A percentile compares a stretch with the other conserved stretches of the same genome.
phyloP scores from a whole-genome alignment of 2,113 vertebrate genomes.

The Taxidea taxus region DNA sequence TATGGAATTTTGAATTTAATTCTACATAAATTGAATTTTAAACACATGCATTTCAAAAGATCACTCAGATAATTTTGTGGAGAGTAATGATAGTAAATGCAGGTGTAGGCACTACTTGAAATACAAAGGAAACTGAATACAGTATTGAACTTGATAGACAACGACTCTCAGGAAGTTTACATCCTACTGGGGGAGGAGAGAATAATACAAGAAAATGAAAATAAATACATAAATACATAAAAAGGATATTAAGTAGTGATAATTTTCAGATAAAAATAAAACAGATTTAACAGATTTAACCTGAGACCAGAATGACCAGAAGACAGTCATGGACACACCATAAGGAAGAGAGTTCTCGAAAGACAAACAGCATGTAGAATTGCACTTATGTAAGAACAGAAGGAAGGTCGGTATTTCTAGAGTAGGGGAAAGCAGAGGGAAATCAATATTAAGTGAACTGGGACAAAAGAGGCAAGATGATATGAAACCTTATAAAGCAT shows the following conservation, averaged over 20 bases:
- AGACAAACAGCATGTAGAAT: not conserved
- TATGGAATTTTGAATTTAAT: not conserved
- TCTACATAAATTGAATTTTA: not conserved
- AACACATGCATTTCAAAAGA: not conserved
- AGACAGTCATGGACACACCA: not conserved
- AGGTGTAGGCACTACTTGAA: not conserved
- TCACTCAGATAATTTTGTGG: not conserved
- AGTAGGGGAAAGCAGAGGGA: not conserved
- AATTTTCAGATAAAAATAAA: not conserved
- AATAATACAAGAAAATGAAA: not conserved
- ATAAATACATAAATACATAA: not conserved
- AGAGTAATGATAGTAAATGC: not conserved
- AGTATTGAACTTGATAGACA: not conserved
- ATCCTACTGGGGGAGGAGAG: not conserved
- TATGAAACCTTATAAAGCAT: fast-evolving
- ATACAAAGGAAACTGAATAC: not conserved
- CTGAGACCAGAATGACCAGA: not conserved
- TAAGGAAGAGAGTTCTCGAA: not conserved
- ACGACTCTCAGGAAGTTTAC: not conserved
- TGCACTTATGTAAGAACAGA: not conserved
- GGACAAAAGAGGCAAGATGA: not conserved
- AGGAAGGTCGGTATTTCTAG: not conserved
- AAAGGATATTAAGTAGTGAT: not conserved
- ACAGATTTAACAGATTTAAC: not conserved
- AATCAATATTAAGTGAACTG: not conserved